These are phyloP conservation scores for Brachynemurus nebulosus DNA, from an alignment of 2,888 invertebrate genomes.

Conservation along the genomic window DNA sequence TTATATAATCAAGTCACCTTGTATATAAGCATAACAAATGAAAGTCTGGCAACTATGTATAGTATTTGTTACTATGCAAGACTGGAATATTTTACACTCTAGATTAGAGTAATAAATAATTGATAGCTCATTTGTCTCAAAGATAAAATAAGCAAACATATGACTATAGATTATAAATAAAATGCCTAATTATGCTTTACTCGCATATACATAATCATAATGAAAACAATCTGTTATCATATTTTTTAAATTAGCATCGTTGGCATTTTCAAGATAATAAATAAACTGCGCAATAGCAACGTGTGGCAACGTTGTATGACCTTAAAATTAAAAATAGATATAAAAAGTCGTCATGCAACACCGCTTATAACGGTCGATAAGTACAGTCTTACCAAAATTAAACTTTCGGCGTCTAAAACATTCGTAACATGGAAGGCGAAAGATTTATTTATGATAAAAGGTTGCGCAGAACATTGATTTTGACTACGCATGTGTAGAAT, in stretches of 20 bases:
- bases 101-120: too few species aligned
- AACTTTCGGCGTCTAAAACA: neutral
- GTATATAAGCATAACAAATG: neutral
- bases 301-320: slow-evolving; percentile 10
- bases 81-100: neutral
- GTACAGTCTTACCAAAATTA: slow-evolving; percentile 7
- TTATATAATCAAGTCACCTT: too few species aligned
- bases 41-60: neutral
- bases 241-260: neutral
- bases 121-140: too few species aligned
- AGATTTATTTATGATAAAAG: neutral
- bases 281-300: neutral
- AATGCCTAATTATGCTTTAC: too few species aligned
- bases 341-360: slow-evolving; percentile 8
- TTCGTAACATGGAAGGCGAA: neutral
- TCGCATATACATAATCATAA: too few species aligned
- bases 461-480: too few species aligned
- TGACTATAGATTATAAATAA: too few species aligned
- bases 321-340: slow-evolving; percentile 6
- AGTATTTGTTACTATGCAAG: neutral
- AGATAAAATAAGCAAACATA: too few species aligned
- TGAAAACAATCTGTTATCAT: too few species aligned
- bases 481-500: too few species aligned
- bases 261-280: neutral
- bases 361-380: slow-evolving; percentile 11